Percentiles rank a stretch among this genome's conserved stretches.
Evolutionary conservation across 1,140 invertebrate species (phyloP).

Genomic region (Sycobia sp.): DNA sequence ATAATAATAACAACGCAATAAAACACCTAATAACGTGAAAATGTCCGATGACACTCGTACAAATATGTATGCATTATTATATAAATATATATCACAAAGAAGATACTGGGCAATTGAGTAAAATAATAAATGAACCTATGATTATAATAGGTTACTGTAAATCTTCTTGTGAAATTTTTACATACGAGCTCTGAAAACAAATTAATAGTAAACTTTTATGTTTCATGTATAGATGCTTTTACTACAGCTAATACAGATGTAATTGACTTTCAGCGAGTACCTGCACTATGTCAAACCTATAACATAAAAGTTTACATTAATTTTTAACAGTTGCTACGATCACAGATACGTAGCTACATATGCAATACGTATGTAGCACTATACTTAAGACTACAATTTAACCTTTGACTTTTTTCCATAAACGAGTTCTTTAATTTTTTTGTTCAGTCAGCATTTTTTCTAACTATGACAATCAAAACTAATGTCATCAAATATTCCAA

Average conservation of each 20-base stretch:
- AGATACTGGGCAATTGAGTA: constrained; percentile 50
- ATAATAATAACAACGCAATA: constrained; percentile 31
- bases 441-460: too few species aligned
- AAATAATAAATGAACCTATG: constrained; percentile 33
- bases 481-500: too few species aligned
- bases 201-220: constrained; percentile 8
- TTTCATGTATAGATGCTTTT: neutral
- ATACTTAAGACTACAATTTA: too few species aligned
- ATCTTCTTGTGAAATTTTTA: neutral
- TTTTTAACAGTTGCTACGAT: too few species aligned
- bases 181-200: neutral
- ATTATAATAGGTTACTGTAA: constrained; percentile 1
- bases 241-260: neutral
- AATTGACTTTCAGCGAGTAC: neutral
- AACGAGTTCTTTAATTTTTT: too few species aligned
- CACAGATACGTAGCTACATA: too few species aligned
- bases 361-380: too few species aligned
- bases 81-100: constrained; percentile 51
- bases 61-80: constrained; percentile 4
- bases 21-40: constrained; percentile 31
- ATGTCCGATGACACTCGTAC: constrained; percentile 12
- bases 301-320: constrained; percentile 13
- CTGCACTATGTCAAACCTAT: neutral
- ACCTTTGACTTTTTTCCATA: too few species aligned
- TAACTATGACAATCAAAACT: too few species aligned